Evolutionary conservation across 2,113 vertebrate species (phyloP).

Genomic region (Semnornis frantzii): DNA sequence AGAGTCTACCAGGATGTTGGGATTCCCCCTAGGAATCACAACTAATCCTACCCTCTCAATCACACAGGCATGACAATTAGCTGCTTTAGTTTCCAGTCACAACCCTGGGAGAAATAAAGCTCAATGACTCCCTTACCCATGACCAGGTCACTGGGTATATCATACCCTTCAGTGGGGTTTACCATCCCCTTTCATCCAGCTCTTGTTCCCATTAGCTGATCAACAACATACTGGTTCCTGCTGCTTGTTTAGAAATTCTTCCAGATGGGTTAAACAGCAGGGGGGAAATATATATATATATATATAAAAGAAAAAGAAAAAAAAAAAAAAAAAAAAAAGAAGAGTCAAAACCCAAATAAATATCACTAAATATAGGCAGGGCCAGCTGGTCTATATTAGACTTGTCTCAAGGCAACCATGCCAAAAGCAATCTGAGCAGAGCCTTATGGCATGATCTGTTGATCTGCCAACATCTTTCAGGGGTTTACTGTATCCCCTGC

Average conservation of each 20-base stretch:
- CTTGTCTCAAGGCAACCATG: not conserved
- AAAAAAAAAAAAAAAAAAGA: not conserved
- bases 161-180: not conserved
- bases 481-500: not conserved
- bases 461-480: not conserved
- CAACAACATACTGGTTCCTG: not conserved
- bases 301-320: not conserved
- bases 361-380: not conserved
- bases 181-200: not conserved
- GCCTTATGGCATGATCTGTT: not conserved
- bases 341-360: not conserved
- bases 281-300: not conserved
- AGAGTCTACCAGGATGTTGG: not conserved
- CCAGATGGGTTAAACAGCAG: not conserved
- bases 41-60: not conserved
- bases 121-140: not conserved
- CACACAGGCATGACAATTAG: not conserved
- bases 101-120: not conserved
- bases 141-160: not conserved
- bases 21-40: not conserved
- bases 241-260: not conserved
- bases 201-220: not conserved
- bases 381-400: conserved; percentile 2
- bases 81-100: not conserved
- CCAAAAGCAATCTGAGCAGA: not conserved